Evolutionary conservation across 2,113 vertebrate genomes (phyloP).

Genomic region (Capricornis sumatraensis): DNA sequence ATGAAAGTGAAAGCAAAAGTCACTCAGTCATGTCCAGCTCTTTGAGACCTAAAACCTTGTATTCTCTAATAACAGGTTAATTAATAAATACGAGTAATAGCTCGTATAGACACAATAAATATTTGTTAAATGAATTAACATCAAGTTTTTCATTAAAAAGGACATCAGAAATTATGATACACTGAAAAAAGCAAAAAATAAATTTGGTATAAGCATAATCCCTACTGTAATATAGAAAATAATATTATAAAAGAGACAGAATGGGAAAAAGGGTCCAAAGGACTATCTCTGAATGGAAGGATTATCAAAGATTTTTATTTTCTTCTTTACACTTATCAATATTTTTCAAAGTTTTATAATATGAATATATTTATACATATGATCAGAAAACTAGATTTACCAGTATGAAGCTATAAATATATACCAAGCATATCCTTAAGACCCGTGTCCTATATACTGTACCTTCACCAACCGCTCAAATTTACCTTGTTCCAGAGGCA

Average conservation of each 20-base stretch:
- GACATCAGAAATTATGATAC: not conserved
- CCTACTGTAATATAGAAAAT: not conserved
- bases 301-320: slow-evolving; percentile 36
- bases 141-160: not conserved
- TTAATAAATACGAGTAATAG: not conserved
- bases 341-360: slow-evolving; percentile 20
- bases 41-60: not conserved
- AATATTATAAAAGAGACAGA: not conserved
- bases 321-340: not conserved
- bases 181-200: not conserved
- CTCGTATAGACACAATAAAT: not conserved
- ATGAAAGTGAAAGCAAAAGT: not conserved
- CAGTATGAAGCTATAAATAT: not conserved
- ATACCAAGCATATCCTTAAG: not conserved
- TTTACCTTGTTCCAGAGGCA: slow-evolving; percentile 76
- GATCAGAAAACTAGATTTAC: not conserved
- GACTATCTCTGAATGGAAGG: not conserved
- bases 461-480: not conserved
- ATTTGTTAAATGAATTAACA: slow-evolving; percentile 2
- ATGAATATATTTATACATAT: not conserved
- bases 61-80: not conserved
- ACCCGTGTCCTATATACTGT: not conserved
- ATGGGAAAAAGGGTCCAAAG: not conserved
- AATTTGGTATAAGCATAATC: not conserved
- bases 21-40: not conserved